Evolutionary conservation across 2,113 vertebrate genomes (phyloP), one percentile per base, ranked within the genome.

Genomic region (Reinhardtius hippoglossoides): DNA sequence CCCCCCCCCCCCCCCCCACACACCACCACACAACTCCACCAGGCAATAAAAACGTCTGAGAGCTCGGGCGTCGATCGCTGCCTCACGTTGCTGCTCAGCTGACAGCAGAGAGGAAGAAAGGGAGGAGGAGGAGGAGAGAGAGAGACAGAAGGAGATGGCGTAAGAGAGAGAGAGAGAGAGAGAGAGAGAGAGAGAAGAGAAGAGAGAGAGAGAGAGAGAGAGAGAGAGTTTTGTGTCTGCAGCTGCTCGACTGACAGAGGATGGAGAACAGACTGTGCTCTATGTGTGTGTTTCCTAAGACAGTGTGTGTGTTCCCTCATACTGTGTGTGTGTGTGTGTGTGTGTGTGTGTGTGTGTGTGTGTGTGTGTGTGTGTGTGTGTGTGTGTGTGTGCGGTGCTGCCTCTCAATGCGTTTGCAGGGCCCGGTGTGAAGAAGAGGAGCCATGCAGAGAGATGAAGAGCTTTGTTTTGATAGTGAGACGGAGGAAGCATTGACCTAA

Each of bases 11-110:
- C n/a, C n/a, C n/a, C n/a, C n/a, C n/a, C n/a, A n/a, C n/a, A n/a
- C n/a, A n/a, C n/a, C n/a, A n/a, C n/a, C n/a, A n/a, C n/a, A n/a
- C n/a, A n/a, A 37, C 77, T 74, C 75, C 9, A 60, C 6, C 13
- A 59, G 64, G 83, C 72, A 85, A 79, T 81, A 76, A 83, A 81
- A 80, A 24, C n/a, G 56, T 2, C 40, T 9, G 35, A 57, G 59
- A 58, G 61, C n/a, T 82, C 82, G 87, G 89, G 87, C 57, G 82
- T 77, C 1, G 71, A 90, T 78, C 26, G 66, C 61, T 56, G 78
- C 67, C 72, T 80, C 83, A 80, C 4, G 12, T 62, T 76, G 71
- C 81, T 71, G 82, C 84, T 88, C 78, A 55, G 73, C 80, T 87
- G 87, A 27, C 27, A 27, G 27, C 4, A 27, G 27, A 27, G 27